Evolutionary conservation across 2,797 vertebrate species (phyloP), one percentile per base, ranked within the genome.

Genomic region (Pagetopsis macropterus): DNA sequence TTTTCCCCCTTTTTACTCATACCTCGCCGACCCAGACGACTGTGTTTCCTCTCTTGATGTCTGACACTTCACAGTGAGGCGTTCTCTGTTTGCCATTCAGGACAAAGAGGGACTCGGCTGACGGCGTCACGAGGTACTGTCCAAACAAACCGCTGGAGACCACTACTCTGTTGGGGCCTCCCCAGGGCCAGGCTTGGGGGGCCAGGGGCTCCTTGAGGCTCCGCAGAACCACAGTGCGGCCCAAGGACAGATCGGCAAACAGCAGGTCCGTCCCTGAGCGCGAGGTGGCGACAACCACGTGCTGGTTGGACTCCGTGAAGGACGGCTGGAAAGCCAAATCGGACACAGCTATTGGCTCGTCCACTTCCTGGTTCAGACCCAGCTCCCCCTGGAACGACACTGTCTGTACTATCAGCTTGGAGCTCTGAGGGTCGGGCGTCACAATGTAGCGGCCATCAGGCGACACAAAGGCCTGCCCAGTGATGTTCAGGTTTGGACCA

Each of bases 21-120:
- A 97, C 96, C 89, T 99, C 98, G 2, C 96, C 97, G 3, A 99
- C 96, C 98, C 98, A 99, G 78, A 98, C 96, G 59, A 95, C 93
- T 70, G 96, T 96, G 93, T 97, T 96, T 15, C 95, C 96, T 72
- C 94, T 92, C 90, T 93, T 96, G 79, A 99, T 88, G 81, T 96
- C 96, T 4, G 97, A 95, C 84, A 99, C 95, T 94, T 99, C 97
- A 50, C 98, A 99, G 85, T 95, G 96, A 60, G 96, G 94, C 0
- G 92, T 86, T 41, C 94, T 96, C 89, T 94, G 96, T 88, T 96
- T 96, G 61, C 96, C 97, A 0, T 96, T 95, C 86, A 99, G 89
- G 83, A 99, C 92, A 86, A 99, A 96, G 80, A 99, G 88, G 0
- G 97, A 99, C 76, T 96, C 95, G 16, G 91, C 94, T 37, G 96